Percentiles rank a stretch among this genome's conserved stretches.
Evolutionary conservation across 2,797 vertebrate genomes (phyloP).

Genomic region (Chelidonichthys spinosus): DNA sequence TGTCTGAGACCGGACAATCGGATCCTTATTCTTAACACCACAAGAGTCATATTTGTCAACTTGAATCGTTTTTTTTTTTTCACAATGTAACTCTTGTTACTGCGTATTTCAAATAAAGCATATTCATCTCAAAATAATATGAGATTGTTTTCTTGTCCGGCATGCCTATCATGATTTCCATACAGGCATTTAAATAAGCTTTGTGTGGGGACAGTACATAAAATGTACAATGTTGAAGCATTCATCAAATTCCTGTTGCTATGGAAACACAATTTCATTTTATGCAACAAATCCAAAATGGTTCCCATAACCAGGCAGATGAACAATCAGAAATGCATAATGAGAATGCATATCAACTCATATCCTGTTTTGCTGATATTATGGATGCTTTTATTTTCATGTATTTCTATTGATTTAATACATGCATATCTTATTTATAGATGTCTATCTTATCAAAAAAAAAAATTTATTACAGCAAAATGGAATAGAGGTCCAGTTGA

Average conservation of each 20-base stretch:
- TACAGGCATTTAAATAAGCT: constrained; percentile 21
- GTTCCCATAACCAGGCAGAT: constrained; percentile 43
- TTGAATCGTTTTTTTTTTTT: background rate
- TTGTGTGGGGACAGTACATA: constrained; percentile 28
- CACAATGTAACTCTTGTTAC: background rate
- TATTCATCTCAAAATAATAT: background rate
- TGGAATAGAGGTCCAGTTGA: constrained; percentile 8
- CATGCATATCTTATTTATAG: too few species aligned
- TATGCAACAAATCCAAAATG: constrained; percentile 62
- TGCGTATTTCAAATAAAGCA: constrained; percentile 1
- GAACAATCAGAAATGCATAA: constrained; percentile 40
- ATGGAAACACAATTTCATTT: constrained; percentile 68
- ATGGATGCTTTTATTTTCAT: background rate
- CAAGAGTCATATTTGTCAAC: constrained; percentile 1
- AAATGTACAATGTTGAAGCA: constrained; percentile 53
- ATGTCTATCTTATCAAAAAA: too few species aligned
- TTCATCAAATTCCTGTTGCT: constrained; percentile 70
- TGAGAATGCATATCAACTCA: background rate
- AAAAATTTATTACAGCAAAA: constrained; percentile 5
- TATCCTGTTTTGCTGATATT: background rate
- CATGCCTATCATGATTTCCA: background rate
- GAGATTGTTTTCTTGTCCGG: background rate
- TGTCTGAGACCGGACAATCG: background rate
- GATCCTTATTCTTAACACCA: too few species aligned
- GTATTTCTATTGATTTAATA: background rate